These are phyloP conservation scores for Leptinotarsa defecta DNA, from an alignment of 1,140 invertebrate genomes.

Conservation along the genomic window DNA sequence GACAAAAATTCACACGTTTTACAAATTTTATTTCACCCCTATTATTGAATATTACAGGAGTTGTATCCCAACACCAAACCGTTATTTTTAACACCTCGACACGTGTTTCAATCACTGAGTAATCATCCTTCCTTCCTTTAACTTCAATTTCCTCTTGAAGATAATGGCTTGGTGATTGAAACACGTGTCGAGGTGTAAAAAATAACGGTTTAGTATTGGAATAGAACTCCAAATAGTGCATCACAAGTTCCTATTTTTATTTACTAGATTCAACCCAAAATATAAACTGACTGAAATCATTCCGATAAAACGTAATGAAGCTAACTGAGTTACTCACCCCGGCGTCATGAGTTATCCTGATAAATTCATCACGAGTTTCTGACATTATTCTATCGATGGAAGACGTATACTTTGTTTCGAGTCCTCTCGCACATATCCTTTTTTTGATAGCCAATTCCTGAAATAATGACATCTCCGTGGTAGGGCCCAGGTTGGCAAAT, in stretches of 20 bases:
- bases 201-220: no score
- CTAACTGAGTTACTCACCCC: conserved; percentile 30
- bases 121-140: no score
- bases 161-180: no score
- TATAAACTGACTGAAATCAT: neutral
- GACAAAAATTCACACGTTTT: no score
- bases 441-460: conserved; percentile 39
- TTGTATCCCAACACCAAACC: no score
- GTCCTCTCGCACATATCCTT: conserved; percentile 34
- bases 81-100: no score
- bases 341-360: conserved; percentile 37
- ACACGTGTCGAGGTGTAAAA: no score
- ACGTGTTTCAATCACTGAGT: no score
- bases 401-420: conserved; percentile 33
- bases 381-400: conserved; percentile 36
- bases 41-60: no score
- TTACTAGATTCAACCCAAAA: neutral
- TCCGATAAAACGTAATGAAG: neutral
- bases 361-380: conserved; percentile 37
- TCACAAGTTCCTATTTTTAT: neutral
- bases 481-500: conserved; percentile 43
- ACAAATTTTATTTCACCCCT: no score
- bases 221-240: neutral
- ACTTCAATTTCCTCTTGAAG: no score
- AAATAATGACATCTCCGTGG: conserved; percentile 43